Base-by-base conservation (phyloP, 2,113 vertebrate species). In the Carassius carassius region DNA sequence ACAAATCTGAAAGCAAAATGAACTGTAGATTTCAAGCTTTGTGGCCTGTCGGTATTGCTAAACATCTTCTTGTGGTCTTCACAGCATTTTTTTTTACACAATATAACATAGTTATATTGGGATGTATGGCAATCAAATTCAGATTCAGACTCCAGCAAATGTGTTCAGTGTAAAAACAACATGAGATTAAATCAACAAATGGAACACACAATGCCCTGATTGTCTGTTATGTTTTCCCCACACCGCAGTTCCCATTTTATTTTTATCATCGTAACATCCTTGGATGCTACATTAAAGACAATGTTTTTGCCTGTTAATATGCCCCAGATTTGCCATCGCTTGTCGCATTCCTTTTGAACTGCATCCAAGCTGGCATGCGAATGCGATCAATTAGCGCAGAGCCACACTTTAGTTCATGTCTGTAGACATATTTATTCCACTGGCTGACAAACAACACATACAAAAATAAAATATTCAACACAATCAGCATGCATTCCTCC, bases 351-450 rank as follows among this genome's bases (percentile, higher is more conserved):
- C 82, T 84, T 86, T 51, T 84, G 87, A 88, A 86, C 49, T 54
- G 49, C 75, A 54, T 86, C 84, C 87, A 88, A 86, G 62, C 11
- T 81, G 54, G 77, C 77, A 88, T 76, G 87, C 78, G 81, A 82
- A 84, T 84, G 82, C 44, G 72, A 88, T 88, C 87, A 88, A 86
- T 88, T 88, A 86, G 84, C 78, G 84, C 77, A 86, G 77, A 88
- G 84, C 51, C 35, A 84, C 81, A 81, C 87, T 86, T 88, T 69
- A 84, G 81, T 65, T 54, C 87, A 69, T 81, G 78, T 62, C 78
- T 58, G 73, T 49, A 63, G 81, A 75, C 87, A 84, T 72, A 88
- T 88, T 84, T 76, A 86, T 84, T 86, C 84, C 70, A 67, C 84
- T 86, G 62, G 87, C 84, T 84, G 84, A 62, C 77, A 79, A 81